These are phyloP conservation scores for Phallusia fumigata DNA, from an alignment of 23 tunicate species.

Conservation along the genomic window DNA sequence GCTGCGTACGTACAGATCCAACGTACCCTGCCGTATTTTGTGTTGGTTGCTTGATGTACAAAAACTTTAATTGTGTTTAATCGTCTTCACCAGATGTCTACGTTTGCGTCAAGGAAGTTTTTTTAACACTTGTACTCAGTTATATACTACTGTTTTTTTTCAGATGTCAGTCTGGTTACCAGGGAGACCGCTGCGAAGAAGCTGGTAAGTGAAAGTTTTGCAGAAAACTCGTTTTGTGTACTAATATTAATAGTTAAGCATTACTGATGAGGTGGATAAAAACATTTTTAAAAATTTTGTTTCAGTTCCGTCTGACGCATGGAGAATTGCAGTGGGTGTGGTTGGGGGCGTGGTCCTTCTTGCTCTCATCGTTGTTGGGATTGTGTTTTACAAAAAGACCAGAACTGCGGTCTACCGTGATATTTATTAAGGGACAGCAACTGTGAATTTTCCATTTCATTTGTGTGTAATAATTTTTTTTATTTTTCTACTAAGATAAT, in stretches of 20 bases:
- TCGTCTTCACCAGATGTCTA: no score
- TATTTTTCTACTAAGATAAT: no score
- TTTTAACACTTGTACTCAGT: no score
- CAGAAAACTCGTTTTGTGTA: no score
- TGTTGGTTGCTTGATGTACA: no score
- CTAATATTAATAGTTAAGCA: no score
- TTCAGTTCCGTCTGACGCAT: not conserved
- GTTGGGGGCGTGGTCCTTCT: not conserved
- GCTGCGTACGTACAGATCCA: no score
- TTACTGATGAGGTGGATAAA: not conserved
- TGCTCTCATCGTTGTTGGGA: not conserved
- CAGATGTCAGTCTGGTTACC: not conserved
- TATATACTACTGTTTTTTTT: not conserved
- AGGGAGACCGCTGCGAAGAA: constrained; percentile 10
- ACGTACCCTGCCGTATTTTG: no score
- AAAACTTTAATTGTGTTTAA: no score
- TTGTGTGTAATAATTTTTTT: no score
- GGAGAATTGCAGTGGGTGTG: not conserved
- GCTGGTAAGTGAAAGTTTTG: not conserved
- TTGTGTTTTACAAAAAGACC: not conserved
- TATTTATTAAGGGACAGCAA: not conserved
- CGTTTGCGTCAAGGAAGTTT: no score
- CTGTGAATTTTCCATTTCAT: no score
- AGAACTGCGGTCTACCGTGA: not conserved
- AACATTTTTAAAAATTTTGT: not conserved